Evolutionary conservation across 2,797 vertebrate species (phyloP), one percentile per base, ranked within the genome.

Genomic region (Malurus splendens): DNA sequence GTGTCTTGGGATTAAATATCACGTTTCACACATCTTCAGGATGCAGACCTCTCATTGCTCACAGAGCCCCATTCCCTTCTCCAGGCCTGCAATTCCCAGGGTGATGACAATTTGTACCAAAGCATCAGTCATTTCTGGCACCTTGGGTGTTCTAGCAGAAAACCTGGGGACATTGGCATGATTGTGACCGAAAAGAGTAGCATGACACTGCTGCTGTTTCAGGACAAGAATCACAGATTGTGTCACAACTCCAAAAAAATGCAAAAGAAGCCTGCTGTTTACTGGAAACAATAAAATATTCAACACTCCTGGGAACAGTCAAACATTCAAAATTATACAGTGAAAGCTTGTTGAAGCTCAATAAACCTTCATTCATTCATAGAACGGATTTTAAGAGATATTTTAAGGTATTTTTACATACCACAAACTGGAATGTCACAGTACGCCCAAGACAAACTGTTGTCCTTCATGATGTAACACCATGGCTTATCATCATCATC

Each of bases 381-480:
- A 55, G 23, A 8, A 48, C 8, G 22, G 60, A 86, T 74, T 83
- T 89, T 57, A 82, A 72, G 60, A 71, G 28, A 84, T 36, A 36
- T 36, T 36, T 36, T 36, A 36, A 36, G 36, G 36, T 36, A 36
- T 36, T 36, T 36, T 36, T 36, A 36, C 96, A 66, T 97, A 96
- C 95, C 85, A 66, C 99, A 99, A 59, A 87, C 48, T 8, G 92
- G 93, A 90, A 99, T 44, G 38, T 93, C 93, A 83, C 99, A 99
- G 89, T 98, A 98, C 22, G 98, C 99, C 99, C 99, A 99, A 88
- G 98, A 99, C 83, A 99, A 97, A n/a, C 92, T 94, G 33, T 95
- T 93, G 52, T 98, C 95, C 90, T 95, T 97, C 91, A 98, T 91
- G 36, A 97, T 98, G 92, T 99, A 99, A 95, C 99, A 99, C 99